Conservation (phyloP, 2,888 invertebrate genomes). For the Dendrolimus pini region DNA sequence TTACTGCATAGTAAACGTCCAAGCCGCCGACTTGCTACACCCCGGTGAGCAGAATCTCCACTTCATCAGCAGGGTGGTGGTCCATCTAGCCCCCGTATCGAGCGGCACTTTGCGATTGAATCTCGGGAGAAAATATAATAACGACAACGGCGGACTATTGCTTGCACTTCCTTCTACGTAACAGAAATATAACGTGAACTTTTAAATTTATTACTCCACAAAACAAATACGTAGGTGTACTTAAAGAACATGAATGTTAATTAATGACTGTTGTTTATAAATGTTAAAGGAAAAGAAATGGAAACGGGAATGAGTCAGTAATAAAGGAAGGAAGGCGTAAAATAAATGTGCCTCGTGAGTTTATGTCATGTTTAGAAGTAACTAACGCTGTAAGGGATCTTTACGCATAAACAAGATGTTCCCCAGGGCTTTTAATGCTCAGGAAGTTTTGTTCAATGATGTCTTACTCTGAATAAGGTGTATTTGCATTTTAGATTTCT, state of each 20-base stretch:
- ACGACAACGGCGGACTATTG: too few species aligned
- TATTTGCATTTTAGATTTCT: constrained; percentile 3
- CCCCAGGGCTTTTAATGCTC: neutral
- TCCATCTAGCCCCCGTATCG: too few species aligned
- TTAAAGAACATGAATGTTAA: constrained; percentile 17
- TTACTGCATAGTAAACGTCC: too few species aligned
- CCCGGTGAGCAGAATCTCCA: too few species aligned
- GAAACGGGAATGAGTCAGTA: constrained; percentile 5
- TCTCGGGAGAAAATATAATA: too few species aligned
- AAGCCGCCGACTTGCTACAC: too few species aligned
- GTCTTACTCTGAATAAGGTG: too few species aligned
- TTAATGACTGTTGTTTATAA: constrained; percentile 13
- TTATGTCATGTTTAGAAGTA: neutral
- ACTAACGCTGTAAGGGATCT: neutral
- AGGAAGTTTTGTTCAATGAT: neutral
- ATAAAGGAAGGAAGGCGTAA: neutral
- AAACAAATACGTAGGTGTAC: constrained; percentile 8
- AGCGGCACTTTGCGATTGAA: too few species aligned
- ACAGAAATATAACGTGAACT: constrained; percentile 1
- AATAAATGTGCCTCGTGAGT: neutral
- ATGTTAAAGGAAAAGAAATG: constrained; percentile 5
- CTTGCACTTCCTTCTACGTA: too few species aligned
- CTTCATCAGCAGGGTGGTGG: too few species aligned
- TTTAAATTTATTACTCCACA: constrained; percentile 11
- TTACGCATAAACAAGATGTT: neutral